phyloP scores from a whole-genome alignment of 2,113 vertebrate species.

The Sphaerodactylus townsendi region DNA sequence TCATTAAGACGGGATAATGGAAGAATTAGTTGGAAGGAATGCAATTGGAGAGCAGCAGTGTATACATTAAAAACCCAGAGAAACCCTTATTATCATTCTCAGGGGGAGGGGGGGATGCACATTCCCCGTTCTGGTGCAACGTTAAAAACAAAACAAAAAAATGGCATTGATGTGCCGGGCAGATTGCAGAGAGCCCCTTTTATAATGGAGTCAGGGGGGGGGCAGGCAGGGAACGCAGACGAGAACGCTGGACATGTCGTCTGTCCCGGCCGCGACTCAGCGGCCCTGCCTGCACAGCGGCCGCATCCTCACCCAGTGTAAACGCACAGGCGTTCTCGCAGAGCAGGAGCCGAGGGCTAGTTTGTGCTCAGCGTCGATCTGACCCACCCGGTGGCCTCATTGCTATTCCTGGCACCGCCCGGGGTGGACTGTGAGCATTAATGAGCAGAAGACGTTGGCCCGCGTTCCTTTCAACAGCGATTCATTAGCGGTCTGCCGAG shows the following conservation, averaged over 20 bases:
- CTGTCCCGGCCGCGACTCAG: background rate
- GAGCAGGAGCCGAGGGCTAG: background rate
- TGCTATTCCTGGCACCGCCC: background rate
- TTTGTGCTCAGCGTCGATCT: too few species aligned
- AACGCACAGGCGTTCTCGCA: background rate
- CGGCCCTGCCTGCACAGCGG: background rate
- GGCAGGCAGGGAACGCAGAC: background rate
- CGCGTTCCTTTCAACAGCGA: background rate
- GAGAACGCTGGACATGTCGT: background rate
- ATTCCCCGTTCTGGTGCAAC: background rate
- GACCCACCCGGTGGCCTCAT: background rate
- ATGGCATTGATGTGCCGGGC: background rate
- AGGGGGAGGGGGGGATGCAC: background rate
- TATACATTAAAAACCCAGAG: background rate
- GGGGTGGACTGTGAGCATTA: background rate
- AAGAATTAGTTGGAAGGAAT: constrained; percentile 21
- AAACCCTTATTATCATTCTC: constrained; percentile 3
- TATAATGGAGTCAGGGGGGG: background rate
- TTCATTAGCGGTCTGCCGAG: background rate
- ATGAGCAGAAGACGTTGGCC: background rate
- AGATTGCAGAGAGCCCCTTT: background rate
- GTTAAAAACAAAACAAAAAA: constrained; percentile 4
- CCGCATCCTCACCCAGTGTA: background rate
- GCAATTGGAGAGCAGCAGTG: background rate
- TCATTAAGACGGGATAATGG: constrained; percentile 11